Conservation (phyloP, 2,797 vertebrate genomes). For the Phoxinus dragarum region DNA sequence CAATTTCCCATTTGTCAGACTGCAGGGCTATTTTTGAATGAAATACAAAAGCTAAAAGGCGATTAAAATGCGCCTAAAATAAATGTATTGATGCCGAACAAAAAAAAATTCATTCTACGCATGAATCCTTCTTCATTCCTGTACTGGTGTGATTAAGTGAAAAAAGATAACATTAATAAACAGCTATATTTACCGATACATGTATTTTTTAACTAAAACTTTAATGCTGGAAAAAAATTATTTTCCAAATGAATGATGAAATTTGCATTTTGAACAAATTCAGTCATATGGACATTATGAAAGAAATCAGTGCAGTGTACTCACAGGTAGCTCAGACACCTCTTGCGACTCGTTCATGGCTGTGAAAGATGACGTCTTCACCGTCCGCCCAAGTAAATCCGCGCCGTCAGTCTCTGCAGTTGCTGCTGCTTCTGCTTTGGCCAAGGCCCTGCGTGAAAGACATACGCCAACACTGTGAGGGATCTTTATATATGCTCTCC, state of each 20-base stretch:
- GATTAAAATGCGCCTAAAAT: neutral
- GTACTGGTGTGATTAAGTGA: neutral
- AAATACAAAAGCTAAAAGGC: neutral
- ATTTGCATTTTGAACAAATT: neutral
- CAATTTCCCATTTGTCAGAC: neutral
- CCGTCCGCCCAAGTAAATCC: conserved; percentile 41
- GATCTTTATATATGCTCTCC: conserved; percentile 21
- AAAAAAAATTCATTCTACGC: no score
- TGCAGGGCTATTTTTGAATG: neutral
- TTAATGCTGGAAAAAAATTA: no score
- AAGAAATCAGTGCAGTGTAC: conserved; percentile 62
- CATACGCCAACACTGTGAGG: conserved; percentile 53
- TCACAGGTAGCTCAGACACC: conserved; percentile 88
- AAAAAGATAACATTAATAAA: neutral
- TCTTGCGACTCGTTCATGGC: conserved; percentile 91
- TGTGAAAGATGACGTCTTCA: conserved; percentile 69
- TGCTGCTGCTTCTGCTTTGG: conserved; percentile 58
- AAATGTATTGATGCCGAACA: neutral
- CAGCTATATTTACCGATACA: no score
- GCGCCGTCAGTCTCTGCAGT: conserved; percentile 64
- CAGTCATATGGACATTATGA: neutral
- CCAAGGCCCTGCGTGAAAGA: conserved; percentile 72
- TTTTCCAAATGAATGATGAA: no score
- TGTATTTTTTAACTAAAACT: neutral
- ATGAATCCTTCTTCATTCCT: neutral